Conservation (phyloP, 2,113 vertebrate species). For the Pangasianodon gigas region DNA sequence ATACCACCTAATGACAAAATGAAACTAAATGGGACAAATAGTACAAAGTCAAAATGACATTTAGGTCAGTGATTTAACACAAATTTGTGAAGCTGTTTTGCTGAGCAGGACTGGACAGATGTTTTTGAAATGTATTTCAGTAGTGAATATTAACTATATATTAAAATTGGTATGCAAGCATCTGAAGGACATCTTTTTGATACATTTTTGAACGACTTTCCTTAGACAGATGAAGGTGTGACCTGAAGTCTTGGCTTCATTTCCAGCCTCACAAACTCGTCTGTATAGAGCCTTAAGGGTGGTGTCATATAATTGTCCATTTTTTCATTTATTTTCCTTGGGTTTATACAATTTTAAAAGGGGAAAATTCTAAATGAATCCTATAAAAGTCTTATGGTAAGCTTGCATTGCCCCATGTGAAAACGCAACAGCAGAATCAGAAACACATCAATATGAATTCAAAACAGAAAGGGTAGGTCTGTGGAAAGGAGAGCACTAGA, state of each 20-base stretch:
- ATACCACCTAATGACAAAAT: constrained; percentile 12
- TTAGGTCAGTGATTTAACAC: constrained; percentile 15
- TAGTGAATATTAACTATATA: not conserved
- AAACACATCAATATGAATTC: not conserved
- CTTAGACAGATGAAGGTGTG: not conserved
- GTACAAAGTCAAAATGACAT: constrained; percentile 23
- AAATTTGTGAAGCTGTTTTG: not conserved
- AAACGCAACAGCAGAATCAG: not conserved
- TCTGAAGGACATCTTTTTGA: not conserved
- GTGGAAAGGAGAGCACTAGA: not conserved
- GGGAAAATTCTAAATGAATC: not conserved
- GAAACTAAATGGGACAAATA: not conserved
- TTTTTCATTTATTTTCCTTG: not conserved
- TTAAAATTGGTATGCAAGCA: not conserved
- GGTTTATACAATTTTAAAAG: not conserved
- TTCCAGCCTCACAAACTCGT: not conserved
- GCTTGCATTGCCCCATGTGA: not conserved
- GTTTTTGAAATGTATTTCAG: not conserved
- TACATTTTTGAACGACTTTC: not conserved
- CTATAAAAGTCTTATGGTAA: not conserved
- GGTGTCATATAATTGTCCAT: not conserved
- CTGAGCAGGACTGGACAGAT: not conserved
- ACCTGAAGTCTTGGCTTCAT: not conserved
- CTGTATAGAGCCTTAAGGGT: not conserved
- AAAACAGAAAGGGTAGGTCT: not conserved